Conservation (phyloP, 2,888 invertebrate genomes). For the Drosophila mercatorum region DNA sequence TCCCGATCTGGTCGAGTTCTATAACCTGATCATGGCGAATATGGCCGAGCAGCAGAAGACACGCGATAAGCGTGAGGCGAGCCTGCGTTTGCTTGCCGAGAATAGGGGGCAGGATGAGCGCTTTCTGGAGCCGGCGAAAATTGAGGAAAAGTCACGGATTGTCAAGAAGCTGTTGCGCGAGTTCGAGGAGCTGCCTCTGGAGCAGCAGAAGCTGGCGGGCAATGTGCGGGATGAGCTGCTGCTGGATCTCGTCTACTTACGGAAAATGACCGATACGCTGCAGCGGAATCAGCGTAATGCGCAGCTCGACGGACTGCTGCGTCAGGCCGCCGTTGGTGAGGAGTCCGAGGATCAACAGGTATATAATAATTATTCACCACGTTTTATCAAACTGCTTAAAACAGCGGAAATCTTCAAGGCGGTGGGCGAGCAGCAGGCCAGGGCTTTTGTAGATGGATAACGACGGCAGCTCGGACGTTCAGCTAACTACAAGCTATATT, state of each 20-base stretch:
- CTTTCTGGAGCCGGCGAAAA: constrained; percentile 55
- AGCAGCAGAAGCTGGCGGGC: constrained; percentile 71
- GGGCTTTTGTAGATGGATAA: constrained; percentile 41
- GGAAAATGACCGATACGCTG: constrained; percentile 56
- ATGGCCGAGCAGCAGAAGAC: constrained; percentile 62
- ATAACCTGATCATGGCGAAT: constrained; percentile 73
- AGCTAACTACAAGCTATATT: background rate
- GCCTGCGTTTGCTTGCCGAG: constrained; percentile 22
- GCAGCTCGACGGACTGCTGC: constrained; percentile 40
- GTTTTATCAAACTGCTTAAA: constrained; percentile 76
- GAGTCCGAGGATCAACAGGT: constrained; percentile 15
- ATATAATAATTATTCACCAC: constrained; percentile 55
- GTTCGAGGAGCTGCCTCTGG: constrained; percentile 76
- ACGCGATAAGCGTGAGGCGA: constrained; percentile 71
- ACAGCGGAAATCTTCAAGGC: constrained; percentile 72
- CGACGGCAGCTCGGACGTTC: background rate
- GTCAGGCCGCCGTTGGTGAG: constrained; percentile 9
- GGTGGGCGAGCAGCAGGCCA: constrained; percentile 48
- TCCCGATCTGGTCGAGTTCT: constrained; percentile 79
- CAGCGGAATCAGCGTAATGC: constrained; percentile 50
- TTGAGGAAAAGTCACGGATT: constrained; percentile 74
- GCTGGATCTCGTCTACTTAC: constrained; percentile 68
- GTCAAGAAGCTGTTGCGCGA: constrained; percentile 82
- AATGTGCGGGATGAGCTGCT: constrained; percentile 73
- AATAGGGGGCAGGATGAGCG: constrained; percentile 53